Conservation (phyloP, 2,797 vertebrate genomes). For the Balearica regulorum region DNA sequence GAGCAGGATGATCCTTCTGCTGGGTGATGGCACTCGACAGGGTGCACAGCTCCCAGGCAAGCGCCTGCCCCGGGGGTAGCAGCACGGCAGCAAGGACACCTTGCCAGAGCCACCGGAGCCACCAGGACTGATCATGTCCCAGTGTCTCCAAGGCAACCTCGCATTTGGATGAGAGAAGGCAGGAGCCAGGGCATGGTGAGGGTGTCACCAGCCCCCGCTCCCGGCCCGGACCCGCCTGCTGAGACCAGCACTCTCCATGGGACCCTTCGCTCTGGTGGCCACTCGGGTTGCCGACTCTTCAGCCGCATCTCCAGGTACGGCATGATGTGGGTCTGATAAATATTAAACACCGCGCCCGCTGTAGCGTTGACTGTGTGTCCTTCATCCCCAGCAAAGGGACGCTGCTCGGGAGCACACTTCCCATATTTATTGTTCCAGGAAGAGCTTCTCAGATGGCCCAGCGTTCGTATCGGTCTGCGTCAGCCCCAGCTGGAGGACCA, state of each 20-base stretch:
- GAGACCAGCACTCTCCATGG: neutral
- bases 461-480: fast-evolving
- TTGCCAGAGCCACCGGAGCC: neutral
- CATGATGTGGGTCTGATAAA: neutral
- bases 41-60: neutral
- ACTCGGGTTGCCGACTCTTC: neutral
- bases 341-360: neutral
- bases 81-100: neutral
- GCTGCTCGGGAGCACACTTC: neutral
- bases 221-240: neutral
- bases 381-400: neutral
- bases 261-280: neutral
- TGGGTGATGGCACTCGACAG: neutral
- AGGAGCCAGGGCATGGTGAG: neutral
- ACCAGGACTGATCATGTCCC: neutral
- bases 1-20: neutral
- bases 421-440: neutral
- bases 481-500: neutral
- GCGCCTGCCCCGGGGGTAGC: neutral
- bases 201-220: neutral
- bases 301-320: fast-evolving
- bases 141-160: neutral
- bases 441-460: neutral
- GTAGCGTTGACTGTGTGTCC: neutral
- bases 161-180: neutral